Evolutionary conservation across 2,888 invertebrate genomes (phyloP), one percentile per base, ranked within the genome.

Genomic region (Chalcosyrphus nemorum): DNA sequence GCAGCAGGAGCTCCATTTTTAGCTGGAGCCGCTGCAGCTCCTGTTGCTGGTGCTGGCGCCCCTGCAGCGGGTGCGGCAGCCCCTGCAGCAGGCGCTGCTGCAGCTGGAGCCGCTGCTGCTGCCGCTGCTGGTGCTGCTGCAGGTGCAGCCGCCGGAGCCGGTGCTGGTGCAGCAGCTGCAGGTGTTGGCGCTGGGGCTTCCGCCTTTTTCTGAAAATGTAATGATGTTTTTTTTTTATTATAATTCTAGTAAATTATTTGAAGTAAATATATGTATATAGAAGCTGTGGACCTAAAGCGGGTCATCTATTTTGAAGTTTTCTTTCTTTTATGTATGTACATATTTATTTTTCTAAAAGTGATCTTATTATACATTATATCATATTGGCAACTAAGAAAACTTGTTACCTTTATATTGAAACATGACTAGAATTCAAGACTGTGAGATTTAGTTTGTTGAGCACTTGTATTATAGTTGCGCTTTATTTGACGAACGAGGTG

Each of bases 131-230:
- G 71, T 1, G 86, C 72, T 0, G 87, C 81, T 17, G 87, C 70
- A 1, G 87, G 57, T 2, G 88, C 82, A 0, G 87, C 76, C 0
- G 87, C 70, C 2, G 87, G 68, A 0, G 87, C 54, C 1, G 87
- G 80, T 0, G 87, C 65, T 2, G 88, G 86, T 1, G 88, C 74
- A 1, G 87, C 85, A 0, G 89, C 87, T 9, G 87, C 65, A 0
- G 87, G 74, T 5, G 87, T 86, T 9, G 87, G 80, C 43, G 87
- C 87, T 35, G 87, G 87, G 15, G 86, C 87, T 17, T 87, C 88
- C 29, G 89, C 89, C 86, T 90, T 90, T 88, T 91, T 91, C 90
- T 91, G 87, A 21, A 90, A 80, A 21, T 57, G n/a, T 2, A 19
- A n/a, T n/a, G n/a, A n/a, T n/a, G n/a, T n/a, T n/a, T n/a, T n/a